phyloP scores from a whole-genome alignment of 2,797 vertebrate genomes.

The Heliangelus exortis region DNA sequence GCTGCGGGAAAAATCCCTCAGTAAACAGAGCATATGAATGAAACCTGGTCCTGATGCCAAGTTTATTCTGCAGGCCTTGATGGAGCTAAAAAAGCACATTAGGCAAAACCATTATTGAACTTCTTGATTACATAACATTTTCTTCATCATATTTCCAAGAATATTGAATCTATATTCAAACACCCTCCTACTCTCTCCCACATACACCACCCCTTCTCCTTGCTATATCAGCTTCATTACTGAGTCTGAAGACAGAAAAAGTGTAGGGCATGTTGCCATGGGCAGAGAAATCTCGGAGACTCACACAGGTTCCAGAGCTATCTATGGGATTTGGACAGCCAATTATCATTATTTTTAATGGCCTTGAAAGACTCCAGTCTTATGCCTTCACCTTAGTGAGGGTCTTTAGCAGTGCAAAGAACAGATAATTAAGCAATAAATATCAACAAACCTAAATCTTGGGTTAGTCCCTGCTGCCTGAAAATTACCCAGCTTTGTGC shows the following conservation, averaged over 20 bases:
- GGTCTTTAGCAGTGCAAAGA: neutral
- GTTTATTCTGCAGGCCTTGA: slow-evolving; percentile 37
- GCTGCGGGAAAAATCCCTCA: slow-evolving; percentile 1
- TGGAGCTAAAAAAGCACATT: slow-evolving; percentile 58
- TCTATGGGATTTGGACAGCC: slow-evolving; percentile 43
- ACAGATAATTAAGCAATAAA: neutral
- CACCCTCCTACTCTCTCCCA: slow-evolving; percentile 65
- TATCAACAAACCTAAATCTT: neutral
- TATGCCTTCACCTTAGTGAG: neutral
- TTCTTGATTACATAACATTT: slow-evolving; percentile 70
- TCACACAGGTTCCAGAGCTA: slow-evolving; percentile 62
- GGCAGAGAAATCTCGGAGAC: slow-evolving; percentile 40
- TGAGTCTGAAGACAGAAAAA: slow-evolving; percentile 45
- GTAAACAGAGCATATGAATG: slow-evolving; percentile 52
- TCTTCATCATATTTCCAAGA: slow-evolving; percentile 73
- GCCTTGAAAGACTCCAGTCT: neutral
- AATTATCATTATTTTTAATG: slow-evolving; percentile 17
- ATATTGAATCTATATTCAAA: slow-evolving; percentile 70
- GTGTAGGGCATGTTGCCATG: slow-evolving; percentile 44
- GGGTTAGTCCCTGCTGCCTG: neutral
- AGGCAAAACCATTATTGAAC: slow-evolving; percentile 66
- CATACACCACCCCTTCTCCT: slow-evolving; percentile 55
- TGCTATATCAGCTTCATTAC: slow-evolving; percentile 67
- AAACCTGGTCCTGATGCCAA: slow-evolving; percentile 27
- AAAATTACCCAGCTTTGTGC: neutral